Evolutionary conservation across 2,888 invertebrate species (phyloP).

Genomic region (Polymixis flavicincta): DNA sequence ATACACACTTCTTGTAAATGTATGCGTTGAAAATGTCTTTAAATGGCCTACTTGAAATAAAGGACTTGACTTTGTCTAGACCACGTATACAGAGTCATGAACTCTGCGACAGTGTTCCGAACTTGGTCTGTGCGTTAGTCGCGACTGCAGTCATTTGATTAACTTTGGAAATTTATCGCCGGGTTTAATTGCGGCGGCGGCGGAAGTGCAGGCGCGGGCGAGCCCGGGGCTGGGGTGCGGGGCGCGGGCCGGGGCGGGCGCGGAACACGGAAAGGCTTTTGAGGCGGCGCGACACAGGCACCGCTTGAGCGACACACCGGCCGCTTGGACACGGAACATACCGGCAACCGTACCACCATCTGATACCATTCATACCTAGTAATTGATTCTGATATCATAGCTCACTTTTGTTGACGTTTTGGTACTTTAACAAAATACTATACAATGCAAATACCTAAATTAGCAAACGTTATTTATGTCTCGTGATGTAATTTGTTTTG

Average conservation of each 20-base stretch:
- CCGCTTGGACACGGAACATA: background rate
- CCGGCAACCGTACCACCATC: too few species aligned
- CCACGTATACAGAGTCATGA: background rate
- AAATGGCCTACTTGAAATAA: background rate
- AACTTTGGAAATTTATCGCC: constrained; percentile 73
- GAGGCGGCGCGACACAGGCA: constrained; percentile 85
- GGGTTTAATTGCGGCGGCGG: constrained; percentile 69
- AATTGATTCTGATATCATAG: background rate
- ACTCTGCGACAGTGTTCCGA: constrained; percentile 6
- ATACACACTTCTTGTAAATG: background rate
- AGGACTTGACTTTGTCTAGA: background rate
- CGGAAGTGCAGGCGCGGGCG: constrained; percentile 52
- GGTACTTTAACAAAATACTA: background rate
- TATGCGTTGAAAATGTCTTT: background rate
- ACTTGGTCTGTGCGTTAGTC: constrained; percentile 35
- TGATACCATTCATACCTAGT: too few species aligned
- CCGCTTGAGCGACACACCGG: constrained; percentile 64
- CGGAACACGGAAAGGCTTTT: constrained; percentile 89
- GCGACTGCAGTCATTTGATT: constrained; percentile 62
- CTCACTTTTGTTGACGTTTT: background rate
- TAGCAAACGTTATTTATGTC: background rate
- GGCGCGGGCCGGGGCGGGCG: constrained; percentile 58
- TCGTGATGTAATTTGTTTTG: constrained; percentile 7
- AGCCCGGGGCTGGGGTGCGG: constrained; percentile 30
- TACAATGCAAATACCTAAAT: background rate